Evolutionary conservation across 2,888 invertebrate genomes (phyloP).

Genomic region (Nomada fucata): DNA sequence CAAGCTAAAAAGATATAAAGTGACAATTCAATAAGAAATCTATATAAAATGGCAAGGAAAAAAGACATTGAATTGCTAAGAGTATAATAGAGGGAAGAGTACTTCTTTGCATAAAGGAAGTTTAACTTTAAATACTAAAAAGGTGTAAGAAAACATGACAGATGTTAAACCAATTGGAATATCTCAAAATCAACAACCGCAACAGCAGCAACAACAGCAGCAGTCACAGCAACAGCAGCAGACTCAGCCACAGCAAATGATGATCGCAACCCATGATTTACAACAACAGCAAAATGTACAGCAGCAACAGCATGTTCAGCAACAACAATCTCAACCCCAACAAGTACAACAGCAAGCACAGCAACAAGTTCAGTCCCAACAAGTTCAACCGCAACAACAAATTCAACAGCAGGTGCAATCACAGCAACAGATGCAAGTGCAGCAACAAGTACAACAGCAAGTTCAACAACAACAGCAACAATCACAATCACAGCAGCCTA

Average conservation of each 20-base stretch:
- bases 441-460: conserved; percentile 78
- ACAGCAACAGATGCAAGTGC: conserved; percentile 79
- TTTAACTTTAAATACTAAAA: conserved; percentile 42
- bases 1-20: conserved; percentile 50
- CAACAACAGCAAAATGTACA: conserved; percentile 72
- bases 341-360: conserved; percentile 75
- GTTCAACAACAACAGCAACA: conserved; percentile 78
- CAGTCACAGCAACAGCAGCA: conserved; percentile 79
- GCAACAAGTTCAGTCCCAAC: conserved; percentile 81
- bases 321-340: conserved; percentile 72
- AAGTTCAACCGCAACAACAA: conserved; percentile 79
- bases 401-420: conserved; percentile 71
- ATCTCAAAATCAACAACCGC: conserved; percentile 75
- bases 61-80: conserved; percentile 41
- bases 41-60: conserved; percentile 67
- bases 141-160: conserved; percentile 73
- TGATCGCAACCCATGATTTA: conserved; percentile 64
- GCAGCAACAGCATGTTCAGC: conserved; percentile 78
- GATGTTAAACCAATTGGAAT: conserved; percentile 80
- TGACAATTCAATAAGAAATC: conserved; percentile 30
- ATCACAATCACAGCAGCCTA: conserved; percentile 77
- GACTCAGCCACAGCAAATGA: conserved; percentile 77
- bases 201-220: conserved; percentile 68
- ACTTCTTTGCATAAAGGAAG: conserved; percentile 58
- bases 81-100: conserved; percentile 29